Base-by-base conservation (phyloP, 2,797 vertebrate species). In the Malacoctenus gilli region DNA sequence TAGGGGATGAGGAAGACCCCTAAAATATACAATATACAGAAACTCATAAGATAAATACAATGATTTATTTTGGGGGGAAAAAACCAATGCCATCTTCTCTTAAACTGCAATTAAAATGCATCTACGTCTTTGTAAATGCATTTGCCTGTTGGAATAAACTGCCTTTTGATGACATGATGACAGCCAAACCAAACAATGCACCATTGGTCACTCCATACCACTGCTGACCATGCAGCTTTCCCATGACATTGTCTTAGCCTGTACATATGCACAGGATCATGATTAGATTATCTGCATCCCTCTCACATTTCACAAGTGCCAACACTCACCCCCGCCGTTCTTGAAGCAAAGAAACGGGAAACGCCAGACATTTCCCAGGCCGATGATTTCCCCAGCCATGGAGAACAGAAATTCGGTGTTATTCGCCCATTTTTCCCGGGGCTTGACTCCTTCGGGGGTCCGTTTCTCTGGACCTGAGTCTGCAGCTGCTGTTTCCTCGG, bases 1-100 rank as follows among this genome's bases (percentile, higher is more conserved):
- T 99, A 98, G 0, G 97, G 96, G 65, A 98, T 93, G 71, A 99
- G 90, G 88, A 98, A 99, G 40, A 92, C 94, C 59, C 93, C 97
- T 99, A 85, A 3, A n/a, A n/a, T n/a, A n/a, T n/a, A n/a, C n/a
- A n/a, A n/a, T n/a, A n/a, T n/a, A n/a, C n/a, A n/a, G n/a, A n/a
- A n/a, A n/a, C n/a, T n/a, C n/a, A 25, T 25, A 19, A 57, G 18
- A n/a, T n/a, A n/a, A n/a, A n/a, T n/a, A n/a, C n/a, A n/a, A n/a
- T n/a, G n/a, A n/a, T n/a, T n/a, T n/a, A n/a, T n/a, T n/a, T n/a
- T n/a, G n/a, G n/a, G n/a, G n/a, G n/a, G n/a, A n/a, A n/a, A n/a
- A 39, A 39, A 39, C 3, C 8, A 39, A 19, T 3, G 3, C 1
- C 9, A 12, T 9, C 16, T 4, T 4, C 1, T 36, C 34, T n/a